Base-by-base conservation (phyloP, 1,140 invertebrate genomes). In the Ceratoteleas bidentatus region DNA sequence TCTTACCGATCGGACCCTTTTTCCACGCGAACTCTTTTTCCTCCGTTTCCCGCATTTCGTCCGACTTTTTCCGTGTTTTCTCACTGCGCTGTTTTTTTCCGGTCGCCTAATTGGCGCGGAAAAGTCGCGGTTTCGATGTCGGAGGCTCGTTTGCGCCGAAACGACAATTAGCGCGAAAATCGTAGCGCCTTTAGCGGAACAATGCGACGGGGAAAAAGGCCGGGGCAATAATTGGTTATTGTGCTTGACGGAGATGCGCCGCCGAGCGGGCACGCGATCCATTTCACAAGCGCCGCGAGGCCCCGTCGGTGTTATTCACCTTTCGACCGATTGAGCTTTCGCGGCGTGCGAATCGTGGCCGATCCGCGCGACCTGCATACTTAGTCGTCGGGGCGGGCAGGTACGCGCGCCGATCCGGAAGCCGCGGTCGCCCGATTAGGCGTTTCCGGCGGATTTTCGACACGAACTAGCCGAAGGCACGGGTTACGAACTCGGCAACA, bases 241-340 rank as follows among this genome's bases (percentile, higher is more conserved):
- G 66, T 52, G 57, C 60, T 58, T 65, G 38, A 57, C 24, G 49
- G 16, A 60, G 65, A 74, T 72, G 74, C 38, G 40, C 70, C 24
- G 24, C 4, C 4, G 49, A 40, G 36, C 50, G 33, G 40, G 47
- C 65, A 66, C 61, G 69, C 77, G 77, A 76, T 72, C 80, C 50
- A 77, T 73, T 82, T 82, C 80, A 69, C 68, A 76, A 82, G 80
- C 33, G 60, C 65, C 62, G 72, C 70, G 45, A 24, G 62, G 53
- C 24, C 24, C 54, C 47, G n/a, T 16, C 15, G 47, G 68, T 77
- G 74, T 78, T 82, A 70, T 82, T 82, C 73, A 82, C 80, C 80
- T 82, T 64, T 73, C 74, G 69, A 74, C 73, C 73, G 74, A 82
- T 82, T 64, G 68, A 68, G 73, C 73, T 82, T 75, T 82, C 66